Conservation (phyloP, 2,797 vertebrate genomes). For the Neosalanx taihuensis region DNA sequence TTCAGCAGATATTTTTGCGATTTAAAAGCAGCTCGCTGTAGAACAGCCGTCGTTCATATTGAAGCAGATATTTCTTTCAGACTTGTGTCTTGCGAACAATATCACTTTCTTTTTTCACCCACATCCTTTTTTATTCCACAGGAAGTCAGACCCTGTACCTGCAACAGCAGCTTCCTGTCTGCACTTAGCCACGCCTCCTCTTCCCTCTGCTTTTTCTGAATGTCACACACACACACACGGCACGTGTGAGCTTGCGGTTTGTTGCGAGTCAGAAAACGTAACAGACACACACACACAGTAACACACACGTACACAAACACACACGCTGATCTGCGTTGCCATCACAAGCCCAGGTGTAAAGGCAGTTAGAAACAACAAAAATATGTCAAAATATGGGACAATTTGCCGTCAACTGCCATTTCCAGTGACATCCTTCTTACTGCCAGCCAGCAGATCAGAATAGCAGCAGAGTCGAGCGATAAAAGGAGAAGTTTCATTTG, state of each 20-base stretch:
- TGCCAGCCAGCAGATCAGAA: no score
- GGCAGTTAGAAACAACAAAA: conserved; percentile 30
- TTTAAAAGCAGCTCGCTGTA: no score
- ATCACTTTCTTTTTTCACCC: neutral
- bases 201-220: conserved; percentile 47
- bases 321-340: conserved; percentile 25
- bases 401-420: neutral
- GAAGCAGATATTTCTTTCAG: no score
- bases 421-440: no score
- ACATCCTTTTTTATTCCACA: conserved; percentile 53
- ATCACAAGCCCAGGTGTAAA: conserved; percentile 45
- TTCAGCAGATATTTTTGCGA: neutral
- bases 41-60: no score
- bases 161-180: conserved; percentile 60
- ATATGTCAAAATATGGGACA: neutral
- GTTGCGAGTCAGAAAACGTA: no score
- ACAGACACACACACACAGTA: neutral
- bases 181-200: conserved; percentile 1
- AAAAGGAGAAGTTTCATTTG: no score
- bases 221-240: conserved; percentile 26
- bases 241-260: neutral
- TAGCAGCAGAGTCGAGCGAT: no score
- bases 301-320: conserved; percentile 5
- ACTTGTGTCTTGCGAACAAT: no score
- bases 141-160: conserved; percentile 59